A percentile compares a stretch with the other conserved stretches of the same genome.
Evolutionary conservation across 2,113 vertebrate species (phyloP).

Genomic region (Odocoileus virginianus): DNA sequence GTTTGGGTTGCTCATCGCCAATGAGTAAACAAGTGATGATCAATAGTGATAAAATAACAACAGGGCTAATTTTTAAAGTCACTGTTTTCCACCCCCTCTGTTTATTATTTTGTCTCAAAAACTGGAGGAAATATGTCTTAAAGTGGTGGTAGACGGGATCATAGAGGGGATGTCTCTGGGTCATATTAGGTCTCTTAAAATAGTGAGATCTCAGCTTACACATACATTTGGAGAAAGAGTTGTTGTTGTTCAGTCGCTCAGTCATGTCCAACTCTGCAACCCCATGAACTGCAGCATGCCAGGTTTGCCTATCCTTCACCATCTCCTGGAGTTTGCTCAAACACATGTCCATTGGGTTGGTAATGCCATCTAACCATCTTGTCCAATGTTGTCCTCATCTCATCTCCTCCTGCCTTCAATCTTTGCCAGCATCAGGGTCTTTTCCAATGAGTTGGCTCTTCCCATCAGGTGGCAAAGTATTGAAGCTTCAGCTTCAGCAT

Average conservation of each 20-base stretch:
- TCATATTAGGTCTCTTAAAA: not conserved
- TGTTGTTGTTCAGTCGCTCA: not conserved
- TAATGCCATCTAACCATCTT: not conserved
- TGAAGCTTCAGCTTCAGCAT: not conserved
- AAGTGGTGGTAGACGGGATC: not conserved
- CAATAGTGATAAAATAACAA: not conserved
- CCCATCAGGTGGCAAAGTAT: not conserved
- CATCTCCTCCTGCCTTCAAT: not conserved
- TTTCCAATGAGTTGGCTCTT: not conserved
- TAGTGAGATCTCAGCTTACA: not conserved
- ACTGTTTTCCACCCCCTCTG: not conserved
- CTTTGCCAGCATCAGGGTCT: not conserved
- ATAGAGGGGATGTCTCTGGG: not conserved
- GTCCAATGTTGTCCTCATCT: not conserved
- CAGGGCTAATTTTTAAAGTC: not conserved
- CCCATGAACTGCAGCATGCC: not conserved
- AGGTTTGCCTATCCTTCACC: not conserved
- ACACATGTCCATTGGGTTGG: not conserved
- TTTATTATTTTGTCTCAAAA: not conserved
- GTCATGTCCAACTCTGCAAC: not conserved
- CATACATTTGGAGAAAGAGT: not conserved
- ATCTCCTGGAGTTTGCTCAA: not conserved
- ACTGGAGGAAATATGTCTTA: not conserved
- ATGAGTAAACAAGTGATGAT: not conserved
- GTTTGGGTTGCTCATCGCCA: not conserved